Conservation (phyloP, 2,888 invertebrate genomes). For the Megamerina dolium region DNA sequence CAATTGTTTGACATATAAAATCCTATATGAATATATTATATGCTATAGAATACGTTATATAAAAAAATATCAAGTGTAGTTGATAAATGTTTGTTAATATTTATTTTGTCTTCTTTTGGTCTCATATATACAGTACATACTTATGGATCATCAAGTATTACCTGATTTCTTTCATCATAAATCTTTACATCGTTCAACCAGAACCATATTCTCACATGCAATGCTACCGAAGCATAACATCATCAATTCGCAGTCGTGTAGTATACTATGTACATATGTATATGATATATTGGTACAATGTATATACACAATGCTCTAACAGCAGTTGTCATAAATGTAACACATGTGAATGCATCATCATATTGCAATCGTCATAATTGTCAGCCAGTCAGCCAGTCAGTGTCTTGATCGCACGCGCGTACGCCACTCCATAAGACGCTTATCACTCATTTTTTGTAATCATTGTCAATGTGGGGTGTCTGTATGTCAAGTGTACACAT, state of each 20-base stretch:
- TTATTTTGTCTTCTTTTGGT: too few relatives aligned
- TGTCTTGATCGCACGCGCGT: too few relatives aligned
- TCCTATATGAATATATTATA: too few relatives aligned
- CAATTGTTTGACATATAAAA: too few relatives aligned
- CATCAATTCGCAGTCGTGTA: constrained; percentile 15
- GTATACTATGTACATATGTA: not conserved
- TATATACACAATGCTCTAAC: not conserved
- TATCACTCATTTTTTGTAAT: constrained; percentile 12
- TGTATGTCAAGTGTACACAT: not conserved
- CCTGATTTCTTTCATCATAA: constrained; percentile 11
- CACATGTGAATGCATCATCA: not conserved
- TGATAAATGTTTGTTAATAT: too few relatives aligned
- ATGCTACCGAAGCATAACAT: constrained; percentile 3
- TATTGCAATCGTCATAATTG: not conserved
- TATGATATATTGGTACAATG: not conserved
- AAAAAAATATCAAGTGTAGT: too few relatives aligned
- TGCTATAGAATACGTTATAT: too few relatives aligned
- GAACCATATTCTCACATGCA: not conserved
- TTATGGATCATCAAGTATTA: constrained; percentile 16
- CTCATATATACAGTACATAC: too few relatives aligned
- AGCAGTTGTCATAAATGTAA: constrained; percentile 2
- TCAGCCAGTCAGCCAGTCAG: too few relatives aligned
- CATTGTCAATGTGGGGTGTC: too few relatives aligned
- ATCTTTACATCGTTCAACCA: constrained; percentile 1
- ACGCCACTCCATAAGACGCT: too few relatives aligned